Evolutionary conservation across 2,797 vertebrate genomes (phyloP), one percentile per base, ranked within the genome.

Genomic region (Champsocephalus gunnari): DNA sequence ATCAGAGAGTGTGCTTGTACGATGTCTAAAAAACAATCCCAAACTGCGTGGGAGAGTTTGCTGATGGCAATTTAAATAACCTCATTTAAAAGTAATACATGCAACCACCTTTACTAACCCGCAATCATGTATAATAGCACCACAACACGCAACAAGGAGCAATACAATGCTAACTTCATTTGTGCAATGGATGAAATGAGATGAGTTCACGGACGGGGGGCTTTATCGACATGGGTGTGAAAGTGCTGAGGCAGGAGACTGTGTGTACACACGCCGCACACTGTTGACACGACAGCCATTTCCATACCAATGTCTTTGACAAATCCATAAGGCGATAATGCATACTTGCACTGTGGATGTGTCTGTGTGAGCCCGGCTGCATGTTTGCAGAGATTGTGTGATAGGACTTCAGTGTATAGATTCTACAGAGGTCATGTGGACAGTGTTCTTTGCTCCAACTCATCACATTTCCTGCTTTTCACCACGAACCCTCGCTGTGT

Each of bases 191-290:
- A 65, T 49, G 67, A 66, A 87, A 89, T 86, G 43, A 13, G 73
- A 89, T 90, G 76, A 80, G 66, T 76, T 73, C 16, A 83, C 68
- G 12, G 84, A 86, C 54, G 54, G 69, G 12, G 32, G 49, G 48
- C 60, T 10, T 66, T 80, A 89, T 87, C 32, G 80, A 89, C 73
- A 67, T 55, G 43, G 62, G 56, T 44, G 71, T 60, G 67, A 81
- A 70, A 90, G 72, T 88, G 91, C 90, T 92, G 90, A 92, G 79
- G 43, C 82, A 87, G 85, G 73, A 60, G 24, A n/a, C 54, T 17
- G 60, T 78, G 81, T 63, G 79, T 72, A 13, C 54, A 60, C 68
- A 58, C 41, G 41, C 19, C 41, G 56, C 65, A 2, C 60, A 65
- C 19, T 81, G 89, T 87, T 88, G 81, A 87, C 85, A 67, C 66